A percentile compares a stretch with the other conserved stretches of the same genome.
Evolutionary conservation across 2,113 vertebrate species (phyloP).

Genomic region (Saguinus midas): DNA sequence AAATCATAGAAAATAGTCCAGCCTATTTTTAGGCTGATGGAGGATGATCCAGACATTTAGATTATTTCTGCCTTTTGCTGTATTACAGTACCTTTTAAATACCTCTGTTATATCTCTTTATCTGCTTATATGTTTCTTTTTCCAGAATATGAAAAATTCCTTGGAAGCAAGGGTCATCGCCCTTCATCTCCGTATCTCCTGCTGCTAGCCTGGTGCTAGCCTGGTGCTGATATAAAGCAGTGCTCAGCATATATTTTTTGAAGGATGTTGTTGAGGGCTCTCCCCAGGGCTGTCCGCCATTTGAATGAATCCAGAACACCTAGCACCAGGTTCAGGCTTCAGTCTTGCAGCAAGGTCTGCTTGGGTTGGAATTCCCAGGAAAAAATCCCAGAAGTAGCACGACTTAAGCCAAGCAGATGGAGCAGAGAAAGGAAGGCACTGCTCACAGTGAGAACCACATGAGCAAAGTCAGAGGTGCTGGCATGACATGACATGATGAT

Average conservation of each 20-base stretch:
- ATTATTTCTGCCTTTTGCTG: not conserved
- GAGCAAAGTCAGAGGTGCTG: not conserved
- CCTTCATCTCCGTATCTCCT: not conserved
- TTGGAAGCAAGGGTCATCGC: not conserved
- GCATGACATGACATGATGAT: too few species aligned
- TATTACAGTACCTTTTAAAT: not conserved
- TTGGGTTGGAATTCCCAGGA: not conserved
- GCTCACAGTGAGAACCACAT: not conserved
- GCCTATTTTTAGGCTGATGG: not conserved
- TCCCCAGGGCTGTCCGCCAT: not conserved
- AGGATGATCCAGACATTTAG: not conserved
- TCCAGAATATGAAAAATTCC: not conserved
- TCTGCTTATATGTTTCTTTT: not conserved
- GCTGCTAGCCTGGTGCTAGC: not conserved
- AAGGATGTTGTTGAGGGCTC: not conserved
- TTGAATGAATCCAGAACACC: not conserved
- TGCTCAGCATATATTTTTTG: not conserved
- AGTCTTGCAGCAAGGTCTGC: not conserved
- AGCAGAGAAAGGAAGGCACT: not conserved
- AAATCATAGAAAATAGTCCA: not conserved
- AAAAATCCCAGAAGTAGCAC: not conserved
- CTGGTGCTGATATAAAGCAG: not conserved
- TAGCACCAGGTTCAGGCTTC: not conserved
- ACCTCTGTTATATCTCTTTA: not conserved
- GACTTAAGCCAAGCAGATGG: not conserved